Evolutionary conservation across 2,888 invertebrate genomes (phyloP).

Genomic region (Papilio protenor): DNA sequence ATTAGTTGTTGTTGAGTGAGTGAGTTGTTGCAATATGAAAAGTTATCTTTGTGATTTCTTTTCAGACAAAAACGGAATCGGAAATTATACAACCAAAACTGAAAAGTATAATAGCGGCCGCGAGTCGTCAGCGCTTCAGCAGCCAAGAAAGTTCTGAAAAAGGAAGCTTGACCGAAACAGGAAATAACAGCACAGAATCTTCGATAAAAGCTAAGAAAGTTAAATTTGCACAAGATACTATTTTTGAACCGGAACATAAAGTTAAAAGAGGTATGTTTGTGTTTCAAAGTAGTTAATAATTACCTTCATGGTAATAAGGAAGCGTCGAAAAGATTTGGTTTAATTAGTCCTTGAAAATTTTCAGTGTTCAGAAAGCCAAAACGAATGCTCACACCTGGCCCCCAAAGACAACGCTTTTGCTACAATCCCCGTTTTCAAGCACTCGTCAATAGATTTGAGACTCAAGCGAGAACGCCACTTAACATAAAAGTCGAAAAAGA

Average conservation of each 20-base stretch:
- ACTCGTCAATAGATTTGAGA: constrained; percentile 75
- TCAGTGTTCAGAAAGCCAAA: constrained; percentile 78
- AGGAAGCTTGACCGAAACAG: constrained; percentile 71
- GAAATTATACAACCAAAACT: constrained; percentile 64
- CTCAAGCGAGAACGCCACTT: constrained; percentile 69
- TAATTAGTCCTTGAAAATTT: constrained; percentile 38
- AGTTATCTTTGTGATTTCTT: constrained; percentile 34
- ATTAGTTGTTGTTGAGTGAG: too few species aligned
- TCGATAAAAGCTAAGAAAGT: constrained; percentile 70
- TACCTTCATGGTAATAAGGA: background rate
- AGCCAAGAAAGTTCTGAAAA: constrained; percentile 78
- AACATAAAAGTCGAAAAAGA: constrained; percentile 58
- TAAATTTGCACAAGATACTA: constrained; percentile 75
- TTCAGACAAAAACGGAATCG: constrained; percentile 66
- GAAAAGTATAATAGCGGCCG: constrained; percentile 73
- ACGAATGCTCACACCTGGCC: constrained; percentile 78
- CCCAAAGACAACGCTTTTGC: constrained; percentile 67
- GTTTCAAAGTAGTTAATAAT: background rate
- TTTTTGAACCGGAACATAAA: constrained; percentile 67
- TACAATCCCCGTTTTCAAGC: constrained; percentile 79
- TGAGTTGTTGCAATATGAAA: background rate
- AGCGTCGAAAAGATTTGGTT: background rate
- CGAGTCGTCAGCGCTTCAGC: constrained; percentile 62
- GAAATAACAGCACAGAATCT: constrained; percentile 58
- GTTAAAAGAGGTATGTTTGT: constrained; percentile 65